These are phyloP conservation scores for Morelia viridis DNA, from an alignment of 2,797 vertebrate genomes.

Conservation along the genomic window DNA sequence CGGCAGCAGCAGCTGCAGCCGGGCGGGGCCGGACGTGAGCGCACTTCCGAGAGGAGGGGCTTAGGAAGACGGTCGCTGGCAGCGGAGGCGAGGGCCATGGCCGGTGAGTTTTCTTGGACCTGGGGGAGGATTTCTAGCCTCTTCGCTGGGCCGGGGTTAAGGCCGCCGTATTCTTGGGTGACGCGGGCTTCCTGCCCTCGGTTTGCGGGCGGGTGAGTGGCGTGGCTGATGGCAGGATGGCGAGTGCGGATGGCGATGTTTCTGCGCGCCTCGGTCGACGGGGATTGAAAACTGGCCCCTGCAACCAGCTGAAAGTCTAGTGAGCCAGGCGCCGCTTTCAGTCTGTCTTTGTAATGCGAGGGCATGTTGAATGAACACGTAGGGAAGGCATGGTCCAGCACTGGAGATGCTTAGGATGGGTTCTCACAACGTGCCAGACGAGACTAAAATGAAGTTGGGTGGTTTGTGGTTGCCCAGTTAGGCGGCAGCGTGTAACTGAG, in stretches of 20 bases:
- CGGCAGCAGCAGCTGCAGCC: constrained; percentile 25
- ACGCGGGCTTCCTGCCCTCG: too few species aligned
- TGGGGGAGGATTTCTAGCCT: neutral
- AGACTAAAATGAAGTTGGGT: neutral
- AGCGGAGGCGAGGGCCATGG: constrained; percentile 20
- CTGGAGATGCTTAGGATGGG: neutral
- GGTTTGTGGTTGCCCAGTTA: neutral
- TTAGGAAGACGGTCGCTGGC: accelerated
- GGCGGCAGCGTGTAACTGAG: too few species aligned
- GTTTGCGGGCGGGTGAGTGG: neutral
- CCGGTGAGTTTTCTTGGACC: constrained; percentile 40
- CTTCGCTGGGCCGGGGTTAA: neutral
- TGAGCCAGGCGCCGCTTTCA: too few species aligned
- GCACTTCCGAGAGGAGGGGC: constrained; percentile 50
- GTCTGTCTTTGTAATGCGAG: too few species aligned
- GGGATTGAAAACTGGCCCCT: neutral
- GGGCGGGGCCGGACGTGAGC: constrained; percentile 65
- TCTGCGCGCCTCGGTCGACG: neutral
- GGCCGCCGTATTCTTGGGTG: neutral
- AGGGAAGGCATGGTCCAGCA: too few species aligned
- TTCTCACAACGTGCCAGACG: neutral
- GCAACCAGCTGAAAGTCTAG: too few species aligned
- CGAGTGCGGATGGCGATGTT: neutral
- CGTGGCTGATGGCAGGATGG: neutral
- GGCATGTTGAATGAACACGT: too few species aligned